These are phyloP conservation scores for Netelia inedita DNA, from an alignment of 2,888 invertebrate species.

Conservation along the genomic window DNA sequence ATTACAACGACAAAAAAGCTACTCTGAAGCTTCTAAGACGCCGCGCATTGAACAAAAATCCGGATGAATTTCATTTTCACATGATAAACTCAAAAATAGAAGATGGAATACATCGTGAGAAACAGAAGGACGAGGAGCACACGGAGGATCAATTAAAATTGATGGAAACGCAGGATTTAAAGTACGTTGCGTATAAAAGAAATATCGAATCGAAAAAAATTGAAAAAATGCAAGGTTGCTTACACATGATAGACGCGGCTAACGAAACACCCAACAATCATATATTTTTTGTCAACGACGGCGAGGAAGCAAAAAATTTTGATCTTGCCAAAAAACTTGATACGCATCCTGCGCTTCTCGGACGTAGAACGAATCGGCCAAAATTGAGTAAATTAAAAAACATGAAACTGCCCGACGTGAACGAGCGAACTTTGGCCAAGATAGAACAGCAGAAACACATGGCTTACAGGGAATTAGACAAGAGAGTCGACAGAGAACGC, in stretches of 20 bases:
- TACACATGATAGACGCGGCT: slow-evolving; percentile 93
- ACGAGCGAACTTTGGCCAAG: slow-evolving; percentile 86
- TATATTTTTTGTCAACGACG: slow-evolving; percentile 91
- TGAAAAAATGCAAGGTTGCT: slow-evolving; percentile 90
- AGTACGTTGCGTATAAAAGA: slow-evolving; percentile 94
- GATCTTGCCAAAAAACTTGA: slow-evolving; percentile 90
- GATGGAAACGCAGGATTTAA: slow-evolving; percentile 96
- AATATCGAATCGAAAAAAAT: slow-evolving; percentile 93
- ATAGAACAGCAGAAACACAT: slow-evolving; percentile 88
- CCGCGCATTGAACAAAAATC: slow-evolving; percentile 96
- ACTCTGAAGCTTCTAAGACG: slow-evolving; percentile 93
- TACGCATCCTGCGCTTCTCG: slow-evolving; percentile 91
- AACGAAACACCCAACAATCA: slow-evolving; percentile 91
- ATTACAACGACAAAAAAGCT: slow-evolving; percentile 93
- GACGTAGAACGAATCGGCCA: slow-evolving; percentile 90
- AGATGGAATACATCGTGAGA: slow-evolving; percentile 88
- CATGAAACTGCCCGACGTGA: slow-evolving; percentile 87
- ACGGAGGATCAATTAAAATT: slow-evolving; percentile 94
- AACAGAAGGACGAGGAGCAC: slow-evolving; percentile 90
- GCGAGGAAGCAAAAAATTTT: slow-evolving; percentile 88
- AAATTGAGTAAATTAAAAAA: slow-evolving; percentile 87
- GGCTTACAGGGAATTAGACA: slow-evolving; percentile 91
- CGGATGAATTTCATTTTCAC: slow-evolving; percentile 99
- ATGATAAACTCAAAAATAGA: slow-evolving; percentile 95
- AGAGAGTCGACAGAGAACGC: slow-evolving; percentile 91